phyloP scores from a whole-genome alignment of 1,140 invertebrate species.

The Trichonephila inaurata region DNA sequence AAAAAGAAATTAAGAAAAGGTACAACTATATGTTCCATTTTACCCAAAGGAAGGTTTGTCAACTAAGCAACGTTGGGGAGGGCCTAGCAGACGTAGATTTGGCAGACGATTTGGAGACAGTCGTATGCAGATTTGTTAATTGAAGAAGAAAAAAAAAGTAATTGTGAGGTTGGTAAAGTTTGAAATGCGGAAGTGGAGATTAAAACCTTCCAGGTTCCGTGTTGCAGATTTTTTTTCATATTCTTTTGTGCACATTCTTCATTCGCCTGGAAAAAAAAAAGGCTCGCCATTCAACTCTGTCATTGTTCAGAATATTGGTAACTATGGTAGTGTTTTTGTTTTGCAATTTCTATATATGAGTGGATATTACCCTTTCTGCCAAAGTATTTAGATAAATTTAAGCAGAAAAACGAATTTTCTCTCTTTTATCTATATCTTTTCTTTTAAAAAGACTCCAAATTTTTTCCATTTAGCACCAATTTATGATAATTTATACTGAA shows the following conservation, averaged over 20 bases:
- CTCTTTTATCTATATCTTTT: too few species aligned
- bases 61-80: conserved; percentile 27
- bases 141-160: not conserved
- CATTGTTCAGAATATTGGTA: not conserved
- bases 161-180: not conserved
- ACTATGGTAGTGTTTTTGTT: not conserved
- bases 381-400: not conserved
- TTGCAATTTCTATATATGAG: not conserved
- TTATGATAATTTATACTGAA: too few species aligned
- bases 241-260: not conserved
- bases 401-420: too few species aligned
- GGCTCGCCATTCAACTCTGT: too few species aligned
- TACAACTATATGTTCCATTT: conserved; percentile 21
- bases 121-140: conserved; percentile 48
- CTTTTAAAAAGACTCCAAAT: too few species aligned
- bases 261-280: not conserved
- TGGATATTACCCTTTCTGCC: not conserved
- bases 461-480: too few species aligned
- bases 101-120: conserved; percentile 39
- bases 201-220: not conserved
- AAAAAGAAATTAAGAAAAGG: conserved; percentile 28
- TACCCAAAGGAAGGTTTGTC: conserved; percentile 17
- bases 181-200: conserved; percentile 14
- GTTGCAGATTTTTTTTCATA: not conserved
- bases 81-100: conserved; percentile 8